Evolutionary conservation across 2,113 vertebrate genomes (phyloP).

Genomic region (Lasiurus borealis): DNA sequence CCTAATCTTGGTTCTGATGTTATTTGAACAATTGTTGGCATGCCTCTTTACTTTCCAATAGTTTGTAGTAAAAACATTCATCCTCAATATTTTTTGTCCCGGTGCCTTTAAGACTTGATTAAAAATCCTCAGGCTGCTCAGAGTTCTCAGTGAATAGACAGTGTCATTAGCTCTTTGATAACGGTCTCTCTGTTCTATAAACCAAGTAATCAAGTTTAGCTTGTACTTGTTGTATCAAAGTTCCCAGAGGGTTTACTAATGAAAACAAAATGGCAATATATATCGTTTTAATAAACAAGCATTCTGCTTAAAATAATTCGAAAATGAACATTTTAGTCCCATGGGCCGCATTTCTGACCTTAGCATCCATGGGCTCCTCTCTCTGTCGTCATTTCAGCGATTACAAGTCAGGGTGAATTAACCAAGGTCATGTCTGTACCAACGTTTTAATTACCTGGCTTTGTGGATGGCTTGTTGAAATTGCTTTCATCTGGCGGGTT

Average conservation of each 20-base stretch:
- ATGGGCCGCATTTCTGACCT: background rate
- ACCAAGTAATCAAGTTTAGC: constrained; percentile 75
- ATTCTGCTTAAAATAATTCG: constrained; percentile 53
- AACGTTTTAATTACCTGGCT: constrained; percentile 71
- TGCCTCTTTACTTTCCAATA: constrained; percentile 56
- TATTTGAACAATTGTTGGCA: constrained; percentile 35
- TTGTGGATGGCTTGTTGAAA: constrained; percentile 64
- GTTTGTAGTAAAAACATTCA: constrained; percentile 46
- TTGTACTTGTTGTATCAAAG: constrained; percentile 53
- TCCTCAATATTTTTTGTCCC: constrained; percentile 68
- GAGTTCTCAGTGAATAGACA: constrained; percentile 63
- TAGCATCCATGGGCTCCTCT: background rate
- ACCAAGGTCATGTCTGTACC: constrained; percentile 52
- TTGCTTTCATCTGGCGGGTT: constrained; percentile 64
- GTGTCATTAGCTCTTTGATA: constrained; percentile 68
- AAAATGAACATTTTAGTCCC: constrained; percentile 41
- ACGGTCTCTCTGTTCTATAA: constrained; percentile 66
- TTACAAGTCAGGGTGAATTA: constrained; percentile 53
- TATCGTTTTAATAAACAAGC: background rate
- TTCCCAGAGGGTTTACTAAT: constrained; percentile 60
- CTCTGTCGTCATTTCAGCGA: background rate
- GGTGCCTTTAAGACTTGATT: constrained; percentile 76
- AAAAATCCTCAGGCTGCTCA: constrained; percentile 65
- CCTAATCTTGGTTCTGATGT: constrained; percentile 64
- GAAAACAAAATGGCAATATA: constrained; percentile 47